Evolutionary conservation across 2,888 invertebrate species (phyloP).

Genomic region (Pimpla rufipes): DNA sequence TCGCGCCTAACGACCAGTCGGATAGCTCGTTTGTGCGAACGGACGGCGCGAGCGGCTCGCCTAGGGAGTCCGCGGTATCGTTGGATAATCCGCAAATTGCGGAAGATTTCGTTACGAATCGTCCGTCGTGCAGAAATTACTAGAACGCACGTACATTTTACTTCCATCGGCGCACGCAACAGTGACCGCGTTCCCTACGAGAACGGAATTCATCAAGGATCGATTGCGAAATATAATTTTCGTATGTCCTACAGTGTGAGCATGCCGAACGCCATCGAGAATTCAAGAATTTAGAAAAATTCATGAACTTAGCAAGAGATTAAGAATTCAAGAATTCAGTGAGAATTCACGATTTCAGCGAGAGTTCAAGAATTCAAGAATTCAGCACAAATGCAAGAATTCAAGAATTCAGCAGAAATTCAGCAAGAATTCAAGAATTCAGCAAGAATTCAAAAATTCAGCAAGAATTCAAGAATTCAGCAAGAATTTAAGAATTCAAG

Average conservation of each 20-base stretch:
- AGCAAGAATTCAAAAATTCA: too few species aligned
- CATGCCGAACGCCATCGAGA: conserved; percentile 15
- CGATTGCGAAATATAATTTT: conserved; percentile 47
- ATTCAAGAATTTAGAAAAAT: too few species aligned
- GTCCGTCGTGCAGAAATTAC: conserved; percentile 30
- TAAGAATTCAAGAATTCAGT: too few species aligned
- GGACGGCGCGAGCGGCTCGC: conserved; percentile 24
- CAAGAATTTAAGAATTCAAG: too few species aligned
- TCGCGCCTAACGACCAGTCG: conserved; percentile 47
- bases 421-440: too few species aligned
- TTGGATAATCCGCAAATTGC: conserved; percentile 69
- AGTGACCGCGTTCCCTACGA: background rate
- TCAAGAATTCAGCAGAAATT: too few species aligned
- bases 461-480: too few species aligned
- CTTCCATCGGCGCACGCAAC: background rate
- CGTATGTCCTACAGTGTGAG: conserved; percentile 34
- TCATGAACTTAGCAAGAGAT: too few species aligned
- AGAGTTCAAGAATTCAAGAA: too few species aligned
- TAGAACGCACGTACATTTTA: conserved; percentile 8
- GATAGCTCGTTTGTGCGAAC: conserved; percentile 32
- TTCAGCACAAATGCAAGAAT: too few species aligned
- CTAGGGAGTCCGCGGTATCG: background rate
- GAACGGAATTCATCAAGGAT: conserved; percentile 12
- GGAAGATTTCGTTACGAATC: conserved; percentile 60
- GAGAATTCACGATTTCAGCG: too few species aligned